Evolutionary conservation across 1,140 invertebrate species (phyloP), one percentile per base, ranked within the genome.

Genomic region (Caerostris darwini): DNA sequence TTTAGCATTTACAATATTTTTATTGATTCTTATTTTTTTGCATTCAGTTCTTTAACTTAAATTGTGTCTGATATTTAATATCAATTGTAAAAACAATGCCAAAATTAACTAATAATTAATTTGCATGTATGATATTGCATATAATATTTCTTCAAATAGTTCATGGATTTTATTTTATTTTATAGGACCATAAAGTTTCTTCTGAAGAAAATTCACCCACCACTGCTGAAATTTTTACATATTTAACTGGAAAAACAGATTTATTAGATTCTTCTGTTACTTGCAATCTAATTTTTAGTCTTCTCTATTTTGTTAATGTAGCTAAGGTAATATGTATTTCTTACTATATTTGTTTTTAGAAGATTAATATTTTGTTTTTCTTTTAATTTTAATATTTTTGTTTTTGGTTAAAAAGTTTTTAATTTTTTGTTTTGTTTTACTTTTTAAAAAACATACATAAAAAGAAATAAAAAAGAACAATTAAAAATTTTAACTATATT

Each of bases 231-330:
- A 53, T 69, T 89, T 89, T 89, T 71, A 53, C 56, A 12, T 50
- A 89, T 7, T 17, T 89, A 53, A 89, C 87, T 64, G 87, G 87
- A 19, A 69, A 71, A 69, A 89, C 54, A n/a, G n/a, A 53, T 17
- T 19, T 89, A n/a, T 50, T 56, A 17, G 87, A 71, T 57, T 89
- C 87, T 3, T 89, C 87, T 69, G 64, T 57, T 64, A 7, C 71
- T 50, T 54, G 64, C 64, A 89, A 34, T 56, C 53, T 89, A 4
- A 71, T 69, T n/a, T 89, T 89, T 71, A 50, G 53, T 56, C 59
- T 59, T 71, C 19, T 89, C 2, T 54, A 89, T 69, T 69, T 54
- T 69, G 54, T 71, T 10, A 69, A 56, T 69, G 19, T 56, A 10
- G 6, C 50, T 69, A n/a, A 67, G 64, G 87, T 89, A 71, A 71